Evolutionary conservation across 2,113 vertebrate genomes (phyloP).

Genomic region (Oncorhynchus masou): DNA sequence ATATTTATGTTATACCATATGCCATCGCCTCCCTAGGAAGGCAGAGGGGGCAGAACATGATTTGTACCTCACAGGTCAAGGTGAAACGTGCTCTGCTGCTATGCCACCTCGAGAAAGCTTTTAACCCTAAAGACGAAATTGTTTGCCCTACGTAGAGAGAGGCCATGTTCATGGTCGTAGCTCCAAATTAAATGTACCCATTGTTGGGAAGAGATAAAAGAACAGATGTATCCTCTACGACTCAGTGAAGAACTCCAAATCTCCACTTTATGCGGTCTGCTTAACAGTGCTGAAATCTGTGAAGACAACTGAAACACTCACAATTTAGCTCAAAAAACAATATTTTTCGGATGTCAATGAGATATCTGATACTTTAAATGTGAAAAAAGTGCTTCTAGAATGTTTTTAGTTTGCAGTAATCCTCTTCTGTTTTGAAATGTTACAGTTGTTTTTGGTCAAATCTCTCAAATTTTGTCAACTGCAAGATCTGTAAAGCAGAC

Average conservation of each 20-base stretch:
- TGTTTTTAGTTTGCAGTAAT: no score
- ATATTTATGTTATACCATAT: slow-evolving; percentile 5
- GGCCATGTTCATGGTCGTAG: not conserved
- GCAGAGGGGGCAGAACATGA: not conserved
- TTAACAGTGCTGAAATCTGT: not conserved
- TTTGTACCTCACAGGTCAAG: not conserved
- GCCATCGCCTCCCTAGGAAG: not conserved
- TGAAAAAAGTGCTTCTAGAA: no score
- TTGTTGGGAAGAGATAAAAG: not conserved
- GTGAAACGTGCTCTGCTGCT: not conserved
- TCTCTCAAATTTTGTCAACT: slow-evolving; percentile 3
- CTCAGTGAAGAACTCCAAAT: not conserved
- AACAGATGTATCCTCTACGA: not conserved
- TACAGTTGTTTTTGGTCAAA: slow-evolving; percentile 19
- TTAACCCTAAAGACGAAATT: not conserved
- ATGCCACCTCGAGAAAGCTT: not conserved
- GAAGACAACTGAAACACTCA: not conserved
- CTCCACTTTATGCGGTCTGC: not conserved
- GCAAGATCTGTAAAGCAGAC: no score
- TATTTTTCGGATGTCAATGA: slow-evolving; percentile 27
- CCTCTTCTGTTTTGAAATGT: no score
- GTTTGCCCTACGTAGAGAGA: not conserved
- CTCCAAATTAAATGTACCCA: not conserved
- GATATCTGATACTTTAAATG: no score
- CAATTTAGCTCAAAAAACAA: not conserved